phyloP scores from a whole-genome alignment of 2,797 vertebrate species.

The Girardinus metallicus region DNA sequence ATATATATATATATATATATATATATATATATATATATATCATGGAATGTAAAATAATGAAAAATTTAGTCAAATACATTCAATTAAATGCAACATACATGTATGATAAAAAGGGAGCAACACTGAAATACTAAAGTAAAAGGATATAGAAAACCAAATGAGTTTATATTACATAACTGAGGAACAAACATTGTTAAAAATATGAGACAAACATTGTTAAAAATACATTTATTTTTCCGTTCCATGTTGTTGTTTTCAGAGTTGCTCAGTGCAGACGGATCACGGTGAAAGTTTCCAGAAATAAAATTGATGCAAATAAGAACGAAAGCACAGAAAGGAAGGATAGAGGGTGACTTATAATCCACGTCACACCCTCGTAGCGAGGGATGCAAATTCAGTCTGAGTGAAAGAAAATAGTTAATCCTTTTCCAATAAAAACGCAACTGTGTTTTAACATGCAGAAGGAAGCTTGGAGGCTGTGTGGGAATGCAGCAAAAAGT shows the following conservation, averaged over 20 bases:
- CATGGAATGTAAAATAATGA: too few relatives aligned
- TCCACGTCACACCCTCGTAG: not conserved
- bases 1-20: too few relatives aligned
- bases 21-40: too few relatives aligned
- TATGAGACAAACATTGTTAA: not conserved
- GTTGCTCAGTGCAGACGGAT: not conserved
- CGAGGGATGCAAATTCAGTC: slow-evolving; percentile 48
- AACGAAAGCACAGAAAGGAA: slow-evolving; percentile 24
- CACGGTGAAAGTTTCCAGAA: not conserved
- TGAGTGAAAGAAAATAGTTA: not conserved
- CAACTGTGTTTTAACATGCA: not conserved
- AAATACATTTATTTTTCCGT: not conserved
- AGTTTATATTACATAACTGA: too few relatives aligned
- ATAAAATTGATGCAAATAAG: slow-evolving; percentile 51
- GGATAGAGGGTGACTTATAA: not conserved
- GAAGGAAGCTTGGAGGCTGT: not conserved
- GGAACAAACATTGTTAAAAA: not conserved
- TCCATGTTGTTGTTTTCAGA: not conserved
- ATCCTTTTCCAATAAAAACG: not conserved
- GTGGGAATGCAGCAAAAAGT: not conserved
- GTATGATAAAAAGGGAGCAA: too few relatives aligned
- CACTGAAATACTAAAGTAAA: too few relatives aligned
- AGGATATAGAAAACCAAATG: too few relatives aligned
- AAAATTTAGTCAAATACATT: too few relatives aligned
- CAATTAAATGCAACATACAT: too few relatives aligned